A percentile compares a stretch with the other conserved stretches of the same genome.
These are phyloP conservation scores for Danio tinwini DNA, from an alignment of 2,797 vertebrate species.

Conservation along the genomic window DNA sequence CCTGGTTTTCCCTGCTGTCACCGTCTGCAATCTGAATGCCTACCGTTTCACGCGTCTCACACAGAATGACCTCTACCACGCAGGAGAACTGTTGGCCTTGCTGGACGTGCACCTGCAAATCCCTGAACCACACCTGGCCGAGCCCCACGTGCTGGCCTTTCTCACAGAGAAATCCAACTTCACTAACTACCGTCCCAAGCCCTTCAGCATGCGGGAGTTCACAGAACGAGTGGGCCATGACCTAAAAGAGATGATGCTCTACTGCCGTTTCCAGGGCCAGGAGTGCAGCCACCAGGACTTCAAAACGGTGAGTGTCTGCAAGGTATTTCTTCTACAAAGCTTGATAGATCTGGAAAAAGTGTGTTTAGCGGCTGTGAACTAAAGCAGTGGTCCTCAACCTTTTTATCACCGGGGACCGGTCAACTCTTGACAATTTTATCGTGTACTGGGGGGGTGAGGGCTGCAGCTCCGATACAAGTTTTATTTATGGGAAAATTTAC, in stretches of 20 bases:
- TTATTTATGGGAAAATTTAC: too few species aligned
- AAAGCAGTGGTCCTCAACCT: too few species aligned
- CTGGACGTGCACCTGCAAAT: conserved; percentile 93
- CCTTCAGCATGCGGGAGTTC: conserved; percentile 98
- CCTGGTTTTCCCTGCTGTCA: conserved; percentile 93
- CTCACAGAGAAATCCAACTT: conserved; percentile 92
- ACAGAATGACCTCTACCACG: conserved; percentile 95
- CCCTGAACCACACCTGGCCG: conserved; percentile 90
- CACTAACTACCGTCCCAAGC: conserved; percentile 90
- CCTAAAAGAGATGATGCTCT: conserved; percentile 97
- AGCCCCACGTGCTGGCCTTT: conserved; percentile 86
- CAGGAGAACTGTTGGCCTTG: conserved; percentile 92
- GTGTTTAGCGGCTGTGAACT: background rate
- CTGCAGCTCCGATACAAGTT: too few species aligned
- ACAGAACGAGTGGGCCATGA: conserved; percentile 93
- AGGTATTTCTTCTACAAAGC: background rate
- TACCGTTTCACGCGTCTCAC: conserved; percentile 93
- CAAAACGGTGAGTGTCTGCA: conserved; percentile 89
- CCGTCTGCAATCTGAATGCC: conserved; percentile 94
- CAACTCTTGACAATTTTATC: too few species aligned
- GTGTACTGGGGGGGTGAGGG: too few species aligned
- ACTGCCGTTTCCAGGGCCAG: conserved; percentile 95
- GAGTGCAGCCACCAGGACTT: conserved; percentile 93
- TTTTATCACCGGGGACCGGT: too few species aligned
- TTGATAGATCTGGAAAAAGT: background rate